Evolutionary conservation across 2,888 invertebrate genomes (phyloP), one percentile per base, ranked within the genome.

Genomic region (Noctua pronuba): DNA sequence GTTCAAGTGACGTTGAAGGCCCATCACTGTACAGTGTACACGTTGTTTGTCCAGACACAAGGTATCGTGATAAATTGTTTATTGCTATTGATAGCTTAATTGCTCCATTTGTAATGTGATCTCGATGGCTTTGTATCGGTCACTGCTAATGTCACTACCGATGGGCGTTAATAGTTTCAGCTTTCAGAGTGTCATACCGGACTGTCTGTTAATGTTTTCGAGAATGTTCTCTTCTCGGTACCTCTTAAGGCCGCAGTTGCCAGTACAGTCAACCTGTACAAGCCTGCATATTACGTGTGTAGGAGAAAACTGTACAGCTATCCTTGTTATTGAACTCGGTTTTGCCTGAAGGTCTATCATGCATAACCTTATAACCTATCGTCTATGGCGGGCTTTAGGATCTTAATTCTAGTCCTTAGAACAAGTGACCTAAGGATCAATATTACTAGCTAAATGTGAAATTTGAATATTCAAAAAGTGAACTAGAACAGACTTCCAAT

Each of bases 71-170:
- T 83, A 75, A 73, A 69, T 81, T 68, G 55, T 79, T 72, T 79
- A 79, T 79, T 64, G 46, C 46, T 46, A 73, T 72, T 76, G 79
- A 85, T 86, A 76, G 75, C 84, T 75, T 82, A 82, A 86, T 86
- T 86, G 79, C n/a, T 49, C 86, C 66, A 88, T 88, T 88, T 83
- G 85, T 83, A 86, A 86, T 75, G 62, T 66, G 75, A 86, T 86
- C 79, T 75, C 76, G 38, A 78, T 79, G 67, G 55, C 76, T 68
- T 55, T 73, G 66, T 76, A 58, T 38, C 74, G 58, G 73, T 55
- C 73, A 79, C 35, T 58, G 74, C 28, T 73, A 75, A 76, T 87
- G 68, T 75, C 85, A 87, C 31, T 49, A n/a, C 24, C 49, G 64
- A 79, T 68, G 67, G 73, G 74, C 64, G 76, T 87, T 60, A 76